phyloP scores from a whole-genome alignment of 2,797 vertebrate species.

The Syndactyla subalaris region DNA sequence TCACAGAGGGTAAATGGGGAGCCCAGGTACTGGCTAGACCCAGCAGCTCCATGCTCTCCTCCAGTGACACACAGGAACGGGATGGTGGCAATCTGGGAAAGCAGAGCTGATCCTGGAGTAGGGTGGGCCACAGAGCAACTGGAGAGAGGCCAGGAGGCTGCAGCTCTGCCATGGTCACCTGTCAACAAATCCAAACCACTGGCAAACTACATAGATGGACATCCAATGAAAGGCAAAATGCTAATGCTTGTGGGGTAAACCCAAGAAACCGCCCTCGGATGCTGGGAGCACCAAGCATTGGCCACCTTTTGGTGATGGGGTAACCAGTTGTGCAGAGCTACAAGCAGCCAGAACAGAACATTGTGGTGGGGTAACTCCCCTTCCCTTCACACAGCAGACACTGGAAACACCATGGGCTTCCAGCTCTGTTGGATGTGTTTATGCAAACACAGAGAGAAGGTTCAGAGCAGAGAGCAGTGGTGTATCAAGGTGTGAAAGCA shows the following conservation, averaged over 20 bases:
- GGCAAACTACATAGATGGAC: fast-evolving
- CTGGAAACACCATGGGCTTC: not conserved
- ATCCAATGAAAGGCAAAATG: fast-evolving
- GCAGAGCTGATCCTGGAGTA: not conserved
- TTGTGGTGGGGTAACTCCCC: not conserved
- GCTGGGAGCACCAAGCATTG: not conserved
- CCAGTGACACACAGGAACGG: fast-evolving
- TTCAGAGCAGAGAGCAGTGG: fast-evolving
- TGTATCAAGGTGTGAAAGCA: not conserved
- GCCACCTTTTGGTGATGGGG: not conserved
- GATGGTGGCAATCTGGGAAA: not conserved
- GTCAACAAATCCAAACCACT: not conserved
- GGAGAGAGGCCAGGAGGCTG: not conserved
- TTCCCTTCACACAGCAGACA: not conserved
- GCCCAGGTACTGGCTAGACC: not conserved
- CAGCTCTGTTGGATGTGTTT: not conserved
- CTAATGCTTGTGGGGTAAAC: not conserved
- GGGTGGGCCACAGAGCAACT: fast-evolving
- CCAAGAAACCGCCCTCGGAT: not conserved
- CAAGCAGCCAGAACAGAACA: not conserved
- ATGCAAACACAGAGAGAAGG: not conserved
- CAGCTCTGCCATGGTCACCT: not conserved
- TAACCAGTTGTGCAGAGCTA: not conserved
- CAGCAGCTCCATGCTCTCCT: not conserved
- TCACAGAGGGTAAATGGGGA: not conserved